Base-by-base conservation (phyloP, 2,888 invertebrate species). In the Acanthococcus lagerstroemiae region DNA sequence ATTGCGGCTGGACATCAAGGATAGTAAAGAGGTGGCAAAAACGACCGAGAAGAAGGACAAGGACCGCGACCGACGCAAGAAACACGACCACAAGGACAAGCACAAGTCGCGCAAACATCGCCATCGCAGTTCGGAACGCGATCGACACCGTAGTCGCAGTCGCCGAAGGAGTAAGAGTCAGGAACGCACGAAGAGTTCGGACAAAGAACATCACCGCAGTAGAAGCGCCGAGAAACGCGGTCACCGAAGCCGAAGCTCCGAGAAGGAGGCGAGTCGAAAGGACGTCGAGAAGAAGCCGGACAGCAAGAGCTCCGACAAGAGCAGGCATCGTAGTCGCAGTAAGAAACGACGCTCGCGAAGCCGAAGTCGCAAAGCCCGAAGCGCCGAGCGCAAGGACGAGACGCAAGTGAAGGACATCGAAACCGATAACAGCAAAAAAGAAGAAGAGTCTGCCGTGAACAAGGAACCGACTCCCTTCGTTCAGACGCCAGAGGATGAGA, bases 21-120 rank as follows among this genome's bases (percentile, higher is more conserved):
- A 37, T 15, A n/a, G n/a, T n/a, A 37, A 37, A 37, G 37, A 37
- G 12, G 37, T 37, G 12, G 37, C 37, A 30, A 30, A 30, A 30
- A 30, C 12, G 37, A 27, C 24, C 44, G 70, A 71, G 19, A 50
- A 37, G 50, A 61, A 22, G 56, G 58, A 71, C 1, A 73, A 74
- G 26, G 69, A 68, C 44, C 12, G n/a, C 12, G 37, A 37, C 3
- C 37, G 37, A 37, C 37, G n/a, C 37, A 37, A 37, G 3, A 37
- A n/a, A 3, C 3, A 37, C 37, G 37, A 37, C n/a, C 37, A 37
- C 1, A 9, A n/a, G n/a, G 37, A 37, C 1, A 37, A 37, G n/a
- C 37, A 37, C 2, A n/a, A 37, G 3, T 37, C 37, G 3, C 37
- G n/a, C n/a, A 37, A 37, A 37, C 3, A 37, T n/a, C 37, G 37